Evolutionary conservation across 2,113 vertebrate genomes (phyloP), one percentile per base, ranked within the genome.

Genomic region (Alouatta palliata): DNA sequence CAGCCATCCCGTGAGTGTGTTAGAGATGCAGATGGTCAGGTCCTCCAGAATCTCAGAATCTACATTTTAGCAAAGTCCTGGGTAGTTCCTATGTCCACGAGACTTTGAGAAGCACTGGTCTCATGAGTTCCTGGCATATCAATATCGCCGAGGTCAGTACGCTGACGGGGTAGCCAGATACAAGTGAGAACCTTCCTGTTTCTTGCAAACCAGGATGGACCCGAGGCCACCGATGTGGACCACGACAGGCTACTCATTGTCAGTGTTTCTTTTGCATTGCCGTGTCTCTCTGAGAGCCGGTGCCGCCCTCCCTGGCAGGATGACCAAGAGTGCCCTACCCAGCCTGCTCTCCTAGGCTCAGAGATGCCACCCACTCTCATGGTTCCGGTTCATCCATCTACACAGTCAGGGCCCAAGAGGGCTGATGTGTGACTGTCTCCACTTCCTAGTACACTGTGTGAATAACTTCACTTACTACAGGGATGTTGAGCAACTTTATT

Each of bases 361-460:
- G 27, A n/a, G 61, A 58, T 0, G 4, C 17, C 32, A 27, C 2
- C 49, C 0, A 0, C 6, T 13, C 16, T 16, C 20, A 1, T 5
- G 35, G 35, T 40, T 45, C 10, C 1, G 11, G 27, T 12, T 32
- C 30, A 8, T 73, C 70, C 13, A 0, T 77, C 19, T 16, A 32
- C 20, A 25, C 30, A 0, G 0, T 0, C 25, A 5, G 5, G 45
- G 23, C 71, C 49, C 54, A 6, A 77, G 8, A 27, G 3, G 37
- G 47, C 61, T 81, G 8, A 4, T n/a, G 7, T 14, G 32, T 61
- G 40, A 81, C 19, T 9, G 8, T 40, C 30, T 47, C 40, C 45
- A 5, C 70, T 68, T 75, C 35, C 71, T 75, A 7, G 1, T 56
- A 4, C 71, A 49, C 76, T 6, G 13, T 49, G 21, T 47, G 23